These are phyloP conservation scores for Linnaemya tessellans DNA, from an alignment of 2,888 invertebrate genomes.

Conservation along the genomic window DNA sequence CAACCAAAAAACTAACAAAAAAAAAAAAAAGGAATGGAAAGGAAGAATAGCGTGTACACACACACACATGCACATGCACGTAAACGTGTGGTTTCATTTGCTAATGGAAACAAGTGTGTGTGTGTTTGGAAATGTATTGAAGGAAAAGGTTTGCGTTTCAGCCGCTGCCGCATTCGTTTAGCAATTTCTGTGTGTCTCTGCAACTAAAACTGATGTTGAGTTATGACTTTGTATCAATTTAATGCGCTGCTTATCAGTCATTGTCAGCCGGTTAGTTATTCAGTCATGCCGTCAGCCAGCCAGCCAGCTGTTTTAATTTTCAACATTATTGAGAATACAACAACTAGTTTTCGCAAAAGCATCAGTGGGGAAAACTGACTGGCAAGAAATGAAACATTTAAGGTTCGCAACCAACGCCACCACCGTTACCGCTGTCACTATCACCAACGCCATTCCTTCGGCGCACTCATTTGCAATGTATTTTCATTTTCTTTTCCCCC, in stretches of 20 bases:
- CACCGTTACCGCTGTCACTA: conserved; percentile 8
- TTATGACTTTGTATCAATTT: conserved; percentile 74
- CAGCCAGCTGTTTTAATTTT: conserved; percentile 38
- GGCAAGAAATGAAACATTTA: conserved; percentile 38
- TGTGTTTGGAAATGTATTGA: conserved; percentile 21
- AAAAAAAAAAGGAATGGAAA: too few species aligned
- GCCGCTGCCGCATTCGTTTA: conserved; percentile 13
- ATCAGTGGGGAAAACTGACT: conserved; percentile 36
- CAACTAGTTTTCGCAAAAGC: neutral
- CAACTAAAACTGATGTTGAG: conserved; percentile 70
- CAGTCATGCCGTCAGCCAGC: conserved; percentile 29
- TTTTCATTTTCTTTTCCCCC: conserved; percentile 19
- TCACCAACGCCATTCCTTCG: conserved; percentile 11
- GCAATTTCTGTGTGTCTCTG: conserved; percentile 31
- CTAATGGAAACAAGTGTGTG: neutral
- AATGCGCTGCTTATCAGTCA: conserved; percentile 73
- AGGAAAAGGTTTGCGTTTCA: conserved; percentile 52
- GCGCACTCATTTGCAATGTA: conserved; percentile 22
- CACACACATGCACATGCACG: neutral
- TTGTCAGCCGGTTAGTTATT: conserved; percentile 64
- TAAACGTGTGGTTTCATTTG: neutral
- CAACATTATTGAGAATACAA: conserved; percentile 2
- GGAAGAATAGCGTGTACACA: neutral
- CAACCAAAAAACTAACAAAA: too few species aligned
- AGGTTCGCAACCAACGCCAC: neutral